Evolutionary conservation across 2,113 vertebrate species (phyloP).

Genomic region (Lanius ludovicianus): DNA sequence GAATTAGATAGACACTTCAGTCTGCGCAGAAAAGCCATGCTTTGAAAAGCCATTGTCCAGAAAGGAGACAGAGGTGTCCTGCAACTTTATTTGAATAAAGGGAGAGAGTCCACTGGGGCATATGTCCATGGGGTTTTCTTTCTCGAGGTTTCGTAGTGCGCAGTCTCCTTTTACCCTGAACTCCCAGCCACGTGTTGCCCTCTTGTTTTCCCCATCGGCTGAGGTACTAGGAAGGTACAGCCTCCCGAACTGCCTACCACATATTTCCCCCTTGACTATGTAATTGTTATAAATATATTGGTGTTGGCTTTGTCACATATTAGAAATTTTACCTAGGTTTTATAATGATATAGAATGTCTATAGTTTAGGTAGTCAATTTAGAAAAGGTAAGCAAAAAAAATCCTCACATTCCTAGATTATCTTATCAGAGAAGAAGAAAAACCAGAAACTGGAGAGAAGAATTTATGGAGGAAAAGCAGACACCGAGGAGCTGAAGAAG

Average conservation of each 20-base stretch:
- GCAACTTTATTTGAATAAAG: neutral
- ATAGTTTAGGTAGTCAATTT: no score
- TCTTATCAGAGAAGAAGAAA: no score
- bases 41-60: neutral
- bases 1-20: neutral
- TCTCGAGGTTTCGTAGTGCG: neutral
- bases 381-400: no score
- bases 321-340: no score
- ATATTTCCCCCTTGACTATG: neutral
- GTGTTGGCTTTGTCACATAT: no score
- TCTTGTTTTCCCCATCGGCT: neutral
- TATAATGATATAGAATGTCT: no score
- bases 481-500: no score
- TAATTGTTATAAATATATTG: no score
- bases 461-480: no score
- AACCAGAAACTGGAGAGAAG: no score
- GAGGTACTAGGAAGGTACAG: neutral
- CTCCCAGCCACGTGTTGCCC: fast-evolving
- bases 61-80: neutral
- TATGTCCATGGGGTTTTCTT: fast-evolving
- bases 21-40: neutral
- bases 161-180: neutral
- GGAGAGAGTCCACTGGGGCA: neutral
- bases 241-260: fast-evolving
- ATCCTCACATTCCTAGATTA: no score